Evolutionary conservation across 1,140 invertebrate species (phyloP).

Genomic region (Cotesia typhae): DNA sequence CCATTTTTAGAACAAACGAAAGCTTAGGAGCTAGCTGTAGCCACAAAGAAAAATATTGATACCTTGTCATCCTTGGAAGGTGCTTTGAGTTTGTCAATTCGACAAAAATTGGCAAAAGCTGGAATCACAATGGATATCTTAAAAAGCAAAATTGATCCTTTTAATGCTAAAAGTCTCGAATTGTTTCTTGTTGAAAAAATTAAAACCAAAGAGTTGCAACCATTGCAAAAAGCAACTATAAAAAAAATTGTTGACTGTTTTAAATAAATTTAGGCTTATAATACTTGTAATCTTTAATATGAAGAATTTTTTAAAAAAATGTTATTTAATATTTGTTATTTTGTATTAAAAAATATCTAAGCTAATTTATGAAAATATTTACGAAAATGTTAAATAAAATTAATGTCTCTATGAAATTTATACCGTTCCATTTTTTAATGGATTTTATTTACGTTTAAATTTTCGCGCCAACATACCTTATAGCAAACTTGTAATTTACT

Average conservation of each 20-base stretch:
- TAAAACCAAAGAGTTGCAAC: neutral
- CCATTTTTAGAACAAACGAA: neutral
- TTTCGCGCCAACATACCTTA: too few relatives aligned
- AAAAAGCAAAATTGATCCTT: neutral
- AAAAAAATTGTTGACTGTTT: neutral
- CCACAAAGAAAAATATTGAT: neutral
- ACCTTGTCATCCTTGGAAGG: neutral
- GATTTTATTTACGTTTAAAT: neutral
- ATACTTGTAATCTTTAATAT: neutral
- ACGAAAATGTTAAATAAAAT: neutral
- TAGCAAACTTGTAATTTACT: too few relatives aligned
- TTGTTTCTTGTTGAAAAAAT: neutral
- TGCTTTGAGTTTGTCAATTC: neutral
- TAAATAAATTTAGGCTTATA: neutral
- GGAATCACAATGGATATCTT: constrained; percentile 3
- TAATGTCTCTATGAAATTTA: neutral
- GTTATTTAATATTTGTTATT: neutral
- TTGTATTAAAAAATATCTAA: too few relatives aligned
- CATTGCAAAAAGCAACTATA: constrained; percentile 6
- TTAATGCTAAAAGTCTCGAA: neutral
- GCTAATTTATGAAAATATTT: neutral
- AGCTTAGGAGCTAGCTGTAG: neutral
- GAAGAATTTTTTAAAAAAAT: neutral
- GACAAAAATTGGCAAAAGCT: neutral
- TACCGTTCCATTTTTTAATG: neutral